Base-by-base conservation (phyloP, 2,888 invertebrate species). In the Liodrosophila aerea region DNA sequence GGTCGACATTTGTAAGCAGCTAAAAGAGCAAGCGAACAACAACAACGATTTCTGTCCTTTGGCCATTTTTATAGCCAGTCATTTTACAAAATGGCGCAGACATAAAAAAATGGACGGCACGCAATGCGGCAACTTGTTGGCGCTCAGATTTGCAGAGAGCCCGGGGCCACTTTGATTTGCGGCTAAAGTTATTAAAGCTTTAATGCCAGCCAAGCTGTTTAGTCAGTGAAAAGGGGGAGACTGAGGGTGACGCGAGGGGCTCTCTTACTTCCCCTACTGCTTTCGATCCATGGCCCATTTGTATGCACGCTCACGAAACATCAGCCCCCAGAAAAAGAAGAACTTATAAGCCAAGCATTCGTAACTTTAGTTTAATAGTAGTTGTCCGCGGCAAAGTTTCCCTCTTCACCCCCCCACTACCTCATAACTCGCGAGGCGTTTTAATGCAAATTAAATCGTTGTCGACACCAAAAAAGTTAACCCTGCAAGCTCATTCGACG, bases 391-490 rank as follows among this genome's bases (percentile, higher is more conserved):
- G 11, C 16, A 13, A 51, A 66, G 16, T 49, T 72, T 47, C 30
- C 13, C 36, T n/a, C 15, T 15, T 4, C n/a, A 8, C 7, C 7
- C 1, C 27, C 30, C 41, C 16, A n/a, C 3, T 9, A 2, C 15
- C 11, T 7, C n/a, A 44, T 59, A 37, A 52, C 72, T 63, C 78
- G 50, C 65, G 59, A 47, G 74, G 66, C 68, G 54, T 59, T 76
- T 85, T 68, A 80, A 81, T 85, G 84, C 84, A 80, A 81, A 80
- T 85, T 85, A 81, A 85, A 85, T 69, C 69, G 76, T 72, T 76
- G 61, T 47, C 60, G 52, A 47, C 62, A 46, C 72, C 85, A 61
- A 59, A 83, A 85, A 85, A 56, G 22, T 22, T 78, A 77, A 18
- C 45, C 59, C 41, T 60, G 57, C 47, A 56, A 40, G 61, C 64